Evolutionary conservation across 2,113 vertebrate species (phyloP).

Genomic region (Eira barbara): DNA sequence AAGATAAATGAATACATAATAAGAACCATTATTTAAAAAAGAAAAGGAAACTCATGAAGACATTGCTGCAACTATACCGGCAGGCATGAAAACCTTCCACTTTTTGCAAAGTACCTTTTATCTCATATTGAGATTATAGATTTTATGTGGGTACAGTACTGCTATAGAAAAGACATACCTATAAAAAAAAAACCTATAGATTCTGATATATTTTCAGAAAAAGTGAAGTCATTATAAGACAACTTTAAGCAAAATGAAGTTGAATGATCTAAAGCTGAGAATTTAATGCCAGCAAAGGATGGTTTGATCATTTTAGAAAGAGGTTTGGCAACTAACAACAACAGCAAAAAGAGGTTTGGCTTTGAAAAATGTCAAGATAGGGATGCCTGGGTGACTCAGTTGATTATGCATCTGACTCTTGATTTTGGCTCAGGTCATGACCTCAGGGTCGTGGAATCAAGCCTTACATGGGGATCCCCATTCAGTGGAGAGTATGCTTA

Average conservation of each 20-base stretch:
- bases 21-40: not conserved
- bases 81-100: not conserved
- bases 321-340: not conserved
- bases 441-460: not conserved
- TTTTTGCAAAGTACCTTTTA: not conserved
- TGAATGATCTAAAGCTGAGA: not conserved
- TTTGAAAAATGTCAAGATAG: not conserved
- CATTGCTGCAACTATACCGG: too few species aligned
- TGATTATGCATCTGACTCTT: not conserved
- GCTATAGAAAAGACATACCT: not conserved
- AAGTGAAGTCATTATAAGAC: not conserved
- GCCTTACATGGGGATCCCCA: not conserved
- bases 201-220: not conserved
- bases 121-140: not conserved
- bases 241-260: not conserved
- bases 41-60: not conserved
- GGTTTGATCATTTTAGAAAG: not conserved
- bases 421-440: not conserved
- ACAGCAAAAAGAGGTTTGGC: not conserved
- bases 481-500: not conserved
- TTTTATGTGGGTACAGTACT: not conserved
- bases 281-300: not conserved
- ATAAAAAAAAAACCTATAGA: not conserved
- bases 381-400: not conserved
- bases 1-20: not conserved